Conservation (phyloP, 2,888 invertebrate genomes). For the Tenthredo mesomela region DNA sequence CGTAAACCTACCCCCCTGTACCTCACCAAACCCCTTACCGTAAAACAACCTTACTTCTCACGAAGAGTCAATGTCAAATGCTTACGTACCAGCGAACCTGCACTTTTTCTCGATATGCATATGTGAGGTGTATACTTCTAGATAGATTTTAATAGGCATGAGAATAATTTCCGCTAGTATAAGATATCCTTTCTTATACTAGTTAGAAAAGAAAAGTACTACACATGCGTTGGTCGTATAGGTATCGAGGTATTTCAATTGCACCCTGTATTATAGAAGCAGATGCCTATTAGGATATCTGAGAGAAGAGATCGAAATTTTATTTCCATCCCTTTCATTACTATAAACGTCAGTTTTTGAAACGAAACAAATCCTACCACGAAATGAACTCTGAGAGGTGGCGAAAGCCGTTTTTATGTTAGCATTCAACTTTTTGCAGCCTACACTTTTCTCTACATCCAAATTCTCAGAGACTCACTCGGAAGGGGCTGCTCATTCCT, state of each 20-base stretch:
- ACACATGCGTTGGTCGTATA: constrained; percentile 3
- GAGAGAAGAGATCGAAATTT: too few species aligned
- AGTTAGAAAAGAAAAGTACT: neutral
- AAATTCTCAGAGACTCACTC: too few species aligned
- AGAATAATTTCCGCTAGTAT: neutral
- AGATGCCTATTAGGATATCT: too few species aligned
- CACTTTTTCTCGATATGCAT: constrained; percentile 7
- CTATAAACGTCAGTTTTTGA: too few species aligned
- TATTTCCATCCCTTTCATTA: too few species aligned
- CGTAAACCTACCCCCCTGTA: constrained; percentile 68
- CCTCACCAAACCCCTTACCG: constrained; percentile 48
- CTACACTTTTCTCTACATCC: too few species aligned
- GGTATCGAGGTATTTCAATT: constrained; percentile 3
- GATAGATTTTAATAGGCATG: neutral
- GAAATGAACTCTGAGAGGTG: too few species aligned
- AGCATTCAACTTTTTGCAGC: too few species aligned
- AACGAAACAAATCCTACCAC: too few species aligned
- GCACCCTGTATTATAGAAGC: neutral
- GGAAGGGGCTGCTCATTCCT: too few species aligned
- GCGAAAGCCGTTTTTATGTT: too few species aligned
- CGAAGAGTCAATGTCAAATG: constrained; percentile 72
- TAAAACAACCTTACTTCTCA: constrained; percentile 51
- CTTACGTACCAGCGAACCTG: constrained; percentile 63
- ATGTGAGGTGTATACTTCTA: neutral
- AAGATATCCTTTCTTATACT: neutral